These are phyloP conservation scores for Labia minor DNA, from an alignment of 2,888 invertebrate species.

Conservation along the genomic window DNA sequence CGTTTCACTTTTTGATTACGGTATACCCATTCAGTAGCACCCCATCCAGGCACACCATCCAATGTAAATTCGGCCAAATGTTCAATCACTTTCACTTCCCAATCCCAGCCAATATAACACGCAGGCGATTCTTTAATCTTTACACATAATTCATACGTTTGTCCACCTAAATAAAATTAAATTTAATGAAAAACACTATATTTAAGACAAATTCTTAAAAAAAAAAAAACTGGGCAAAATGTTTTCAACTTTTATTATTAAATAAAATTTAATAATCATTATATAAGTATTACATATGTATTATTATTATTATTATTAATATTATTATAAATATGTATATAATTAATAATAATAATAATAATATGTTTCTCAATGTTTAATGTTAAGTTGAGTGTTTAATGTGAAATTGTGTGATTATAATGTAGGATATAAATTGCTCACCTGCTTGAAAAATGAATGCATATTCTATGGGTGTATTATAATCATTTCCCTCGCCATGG, in stretches of 20 bases:
- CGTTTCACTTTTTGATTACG: slow-evolving; percentile 30
- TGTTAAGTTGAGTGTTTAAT: too few species aligned
- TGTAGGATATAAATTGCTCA: slow-evolving; percentile 29
- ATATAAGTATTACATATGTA: too few species aligned
- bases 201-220: too few species aligned
- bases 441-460: slow-evolving; percentile 50
- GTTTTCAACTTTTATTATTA: too few species aligned
- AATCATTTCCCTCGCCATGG: slow-evolving; percentile 53
- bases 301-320: too few species aligned
- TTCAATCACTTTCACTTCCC: slow-evolving; percentile 49
- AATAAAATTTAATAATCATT: too few species aligned
- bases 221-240: too few species aligned
- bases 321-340: too few species aligned
- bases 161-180: slow-evolving; percentile 37
- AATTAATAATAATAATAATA: too few species aligned
- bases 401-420: too few species aligned
- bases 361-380: too few species aligned
- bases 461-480: slow-evolving; percentile 48
- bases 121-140: slow-evolving; percentile 42
- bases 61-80: slow-evolving; percentile 46
- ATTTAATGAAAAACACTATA: too few species aligned
- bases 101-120: slow-evolving; percentile 49
- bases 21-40: slow-evolving; percentile 56
- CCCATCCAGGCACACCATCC: slow-evolving; percentile 52
- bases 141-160: slow-evolving; percentile 43